Conservation (phyloP, 2,797 vertebrate genomes). For the Triplophysa yarkandensis region DNA sequence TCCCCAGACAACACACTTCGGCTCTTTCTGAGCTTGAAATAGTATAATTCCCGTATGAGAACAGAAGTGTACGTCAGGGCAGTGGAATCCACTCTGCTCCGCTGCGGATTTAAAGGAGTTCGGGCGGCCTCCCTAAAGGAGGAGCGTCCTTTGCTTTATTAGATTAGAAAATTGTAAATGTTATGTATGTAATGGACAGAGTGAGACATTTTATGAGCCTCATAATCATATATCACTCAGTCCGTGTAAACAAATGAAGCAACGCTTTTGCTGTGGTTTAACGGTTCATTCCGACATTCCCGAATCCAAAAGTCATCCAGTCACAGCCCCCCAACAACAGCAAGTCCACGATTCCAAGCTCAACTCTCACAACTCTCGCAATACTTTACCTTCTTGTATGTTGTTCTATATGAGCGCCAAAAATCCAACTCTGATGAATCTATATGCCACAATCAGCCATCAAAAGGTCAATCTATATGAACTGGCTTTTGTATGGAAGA, state of each 20-base stretch:
- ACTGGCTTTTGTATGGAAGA: no score
- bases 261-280: constrained; percentile 23
- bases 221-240: constrained; percentile 34
- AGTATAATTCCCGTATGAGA: constrained; percentile 42
- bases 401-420: background rate
- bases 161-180: constrained; percentile 44
- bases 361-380: background rate
- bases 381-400: background rate
- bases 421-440: background rate
- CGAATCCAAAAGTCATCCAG: background rate
- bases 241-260: constrained; percentile 24
- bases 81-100: constrained; percentile 56
- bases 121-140: constrained; percentile 43
- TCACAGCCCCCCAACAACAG: background rate
- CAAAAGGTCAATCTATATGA: no score
- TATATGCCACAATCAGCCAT: background rate
- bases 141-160: constrained; percentile 53
- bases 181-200: constrained; percentile 15
- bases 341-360: background rate
- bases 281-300: background rate
- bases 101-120: constrained; percentile 48
- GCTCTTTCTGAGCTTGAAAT: constrained; percentile 39
- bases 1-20: constrained; percentile 28
- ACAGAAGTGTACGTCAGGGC: constrained; percentile 48
- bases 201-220: constrained; percentile 37